phyloP scores from a whole-genome alignment of 2,888 invertebrate genomes.

The Spialia ferax region DNA sequence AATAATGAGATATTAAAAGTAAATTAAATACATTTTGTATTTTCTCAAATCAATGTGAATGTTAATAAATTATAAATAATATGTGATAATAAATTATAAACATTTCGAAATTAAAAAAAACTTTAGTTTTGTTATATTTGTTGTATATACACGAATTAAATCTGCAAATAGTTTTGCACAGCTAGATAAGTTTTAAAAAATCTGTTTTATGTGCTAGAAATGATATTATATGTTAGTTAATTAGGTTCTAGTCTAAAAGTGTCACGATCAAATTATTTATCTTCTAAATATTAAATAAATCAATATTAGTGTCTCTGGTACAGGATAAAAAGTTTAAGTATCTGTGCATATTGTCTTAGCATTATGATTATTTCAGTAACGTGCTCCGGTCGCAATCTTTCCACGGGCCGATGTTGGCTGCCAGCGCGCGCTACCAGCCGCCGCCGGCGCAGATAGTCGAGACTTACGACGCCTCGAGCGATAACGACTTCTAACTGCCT shows the following conservation, averaged over 20 bases:
- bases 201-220: too few species aligned
- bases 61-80: too few species aligned
- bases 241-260: not conserved
- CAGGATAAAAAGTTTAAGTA: not conserved
- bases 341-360: not conserved
- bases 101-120: too few species aligned
- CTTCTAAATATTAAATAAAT: not conserved
- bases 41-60: too few species aligned
- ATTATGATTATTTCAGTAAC: slow-evolving; percentile 68
- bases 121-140: too few species aligned
- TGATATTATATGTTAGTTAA: too few species aligned
- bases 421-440: slow-evolving; percentile 66
- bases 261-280: not conserved
- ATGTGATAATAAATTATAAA: too few species aligned
- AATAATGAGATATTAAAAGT: too few species aligned
- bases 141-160: not conserved
- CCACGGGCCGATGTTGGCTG: slow-evolving; percentile 83
- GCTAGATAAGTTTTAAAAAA: not conserved
- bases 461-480: slow-evolving; percentile 81
- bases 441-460: slow-evolving; percentile 68
- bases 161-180: not conserved
- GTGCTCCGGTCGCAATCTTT: slow-evolving; percentile 88
- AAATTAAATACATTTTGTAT: too few species aligned
- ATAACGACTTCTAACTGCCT: slow-evolving; percentile 79
- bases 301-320: not conserved